Conservation (phyloP, 2,797 vertebrate species). For the Rhinella marina region DNA sequence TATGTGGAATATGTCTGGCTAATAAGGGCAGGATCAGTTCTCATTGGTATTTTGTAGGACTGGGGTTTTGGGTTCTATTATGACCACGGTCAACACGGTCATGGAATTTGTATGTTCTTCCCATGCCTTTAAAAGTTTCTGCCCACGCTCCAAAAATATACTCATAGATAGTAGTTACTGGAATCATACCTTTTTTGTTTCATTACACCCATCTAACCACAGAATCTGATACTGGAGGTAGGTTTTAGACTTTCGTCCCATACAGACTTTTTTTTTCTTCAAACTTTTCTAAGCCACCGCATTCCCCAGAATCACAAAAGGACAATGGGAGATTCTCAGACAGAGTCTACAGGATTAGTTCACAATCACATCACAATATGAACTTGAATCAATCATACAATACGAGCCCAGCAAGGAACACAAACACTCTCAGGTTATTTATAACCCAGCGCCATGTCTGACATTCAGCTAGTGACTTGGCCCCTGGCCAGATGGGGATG, state of each 20-base stretch:
- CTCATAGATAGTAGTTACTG: not conserved
- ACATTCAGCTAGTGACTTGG: conserved; percentile 12
- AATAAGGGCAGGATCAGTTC: too few relatives aligned
- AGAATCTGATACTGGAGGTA: conserved; percentile 32
- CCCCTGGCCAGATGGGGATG: not conserved
- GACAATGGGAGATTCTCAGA: conserved; percentile 54
- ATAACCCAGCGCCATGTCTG: conserved; percentile 22
- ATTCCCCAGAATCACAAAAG: conserved; percentile 52
- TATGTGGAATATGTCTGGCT: too few relatives aligned
- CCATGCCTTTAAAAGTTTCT: too few relatives aligned
- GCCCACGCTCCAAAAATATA: not conserved
- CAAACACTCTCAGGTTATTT: conserved; percentile 53
- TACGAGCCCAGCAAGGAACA: conserved; percentile 27
- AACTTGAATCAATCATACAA: conserved; percentile 43
- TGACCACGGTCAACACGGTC: too few relatives aligned
- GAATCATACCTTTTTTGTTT: not conserved
- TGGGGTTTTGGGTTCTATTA: too few relatives aligned
- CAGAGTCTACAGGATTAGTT: conserved; percentile 47
- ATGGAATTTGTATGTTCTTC: too few relatives aligned
- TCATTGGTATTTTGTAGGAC: too few relatives aligned
- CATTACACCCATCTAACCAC: not conserved
- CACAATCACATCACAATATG: conserved; percentile 47
- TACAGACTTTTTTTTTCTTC: conserved; percentile 12
- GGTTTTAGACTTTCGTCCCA: not conserved
- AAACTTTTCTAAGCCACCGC: conserved; percentile 37